phyloP scores from a whole-genome alignment of 2,888 invertebrate genomes.

The Alcis repandata region DNA sequence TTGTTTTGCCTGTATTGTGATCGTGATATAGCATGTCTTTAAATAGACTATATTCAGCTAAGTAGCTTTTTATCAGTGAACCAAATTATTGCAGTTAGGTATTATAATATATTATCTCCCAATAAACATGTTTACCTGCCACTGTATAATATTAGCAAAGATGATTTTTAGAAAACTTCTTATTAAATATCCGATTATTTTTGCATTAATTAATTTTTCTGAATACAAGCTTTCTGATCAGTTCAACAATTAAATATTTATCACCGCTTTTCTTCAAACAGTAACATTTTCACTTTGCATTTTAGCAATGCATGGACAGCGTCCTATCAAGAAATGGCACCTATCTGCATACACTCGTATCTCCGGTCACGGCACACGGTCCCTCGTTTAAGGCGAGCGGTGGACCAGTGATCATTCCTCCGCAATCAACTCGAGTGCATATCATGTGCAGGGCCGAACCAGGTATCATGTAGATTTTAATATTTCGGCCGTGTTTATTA shows the following conservation, averaged over 20 bases:
- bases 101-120: too few species aligned
- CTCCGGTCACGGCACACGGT: slow-evolving; percentile 9
- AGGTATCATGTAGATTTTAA: background rate
- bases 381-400: slow-evolving; percentile 25
- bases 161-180: too few species aligned
- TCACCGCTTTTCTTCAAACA: background rate
- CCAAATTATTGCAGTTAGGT: too few species aligned
- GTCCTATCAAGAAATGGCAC: slow-evolving; percentile 10
- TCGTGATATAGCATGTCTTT: too few species aligned
- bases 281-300: background rate
- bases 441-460: slow-evolving; percentile 31
- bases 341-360: slow-evolving; percentile 19
- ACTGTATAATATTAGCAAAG: too few species aligned
- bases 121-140: too few species aligned
- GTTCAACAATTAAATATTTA: background rate
- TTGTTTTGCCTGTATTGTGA: too few species aligned
- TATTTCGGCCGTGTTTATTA: too few species aligned
- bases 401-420: slow-evolving; percentile 44
- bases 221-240: background rate
- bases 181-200: too few species aligned
- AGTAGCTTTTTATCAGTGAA: too few species aligned
- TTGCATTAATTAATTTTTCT: too few species aligned
- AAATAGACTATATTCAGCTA: too few species aligned
- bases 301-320: slow-evolving; percentile 10
- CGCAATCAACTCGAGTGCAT: slow-evolving; percentile 76